Percentiles rank a stretch among this genome's conserved stretches.
These are phyloP conservation scores for Marronus borbonicus DNA, from an alignment of 2,888 invertebrate species.

Conservation along the genomic window DNA sequence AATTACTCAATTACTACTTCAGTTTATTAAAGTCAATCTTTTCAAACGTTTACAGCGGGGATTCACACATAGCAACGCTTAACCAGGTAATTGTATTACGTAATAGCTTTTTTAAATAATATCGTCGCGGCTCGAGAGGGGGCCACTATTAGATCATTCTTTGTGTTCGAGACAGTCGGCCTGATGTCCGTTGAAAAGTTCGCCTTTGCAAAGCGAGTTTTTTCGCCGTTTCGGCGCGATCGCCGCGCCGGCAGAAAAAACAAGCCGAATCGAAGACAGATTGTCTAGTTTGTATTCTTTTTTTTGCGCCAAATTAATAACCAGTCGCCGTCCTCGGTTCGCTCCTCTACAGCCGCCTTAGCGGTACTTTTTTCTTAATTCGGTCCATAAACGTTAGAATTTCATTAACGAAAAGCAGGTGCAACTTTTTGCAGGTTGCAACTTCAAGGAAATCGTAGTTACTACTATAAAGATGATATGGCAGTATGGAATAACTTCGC, in stretches of 20 bases:
- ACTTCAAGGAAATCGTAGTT: neutral
- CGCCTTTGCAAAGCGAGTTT: conserved; percentile 43
- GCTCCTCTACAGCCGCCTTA: conserved; percentile 30
- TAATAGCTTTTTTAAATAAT: conserved; percentile 13
- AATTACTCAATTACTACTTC: too few species aligned
- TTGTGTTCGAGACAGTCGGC: conserved; percentile 15
- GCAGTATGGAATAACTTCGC: too few species aligned
- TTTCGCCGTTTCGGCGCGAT: conserved; percentile 28
- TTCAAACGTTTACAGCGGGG: neutral
- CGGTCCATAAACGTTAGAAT: conserved; percentile 36
- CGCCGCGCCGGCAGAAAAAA: conserved; percentile 6
- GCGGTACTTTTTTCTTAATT: conserved; percentile 40
- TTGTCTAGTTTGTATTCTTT: conserved; percentile 41
- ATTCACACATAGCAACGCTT: neutral
- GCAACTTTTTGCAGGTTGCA: too few species aligned
- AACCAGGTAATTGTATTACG: conserved; percentile 13
- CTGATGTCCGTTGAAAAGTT: conserved; percentile 34
- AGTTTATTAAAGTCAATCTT: too few species aligned
- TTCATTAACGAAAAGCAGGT: conserved; percentile 44
- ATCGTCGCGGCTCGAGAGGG: neutral
- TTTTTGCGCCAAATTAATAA: conserved; percentile 14
- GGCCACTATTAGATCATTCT: conserved; percentile 34
- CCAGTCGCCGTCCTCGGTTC: conserved; percentile 17
- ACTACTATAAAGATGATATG: neutral
- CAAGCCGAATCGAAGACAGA: conserved; percentile 42